Evolutionary conservation across 1,140 invertebrate genomes (phyloP), one percentile per base, ranked within the genome.

Genomic region (Limonius californicus): DNA sequence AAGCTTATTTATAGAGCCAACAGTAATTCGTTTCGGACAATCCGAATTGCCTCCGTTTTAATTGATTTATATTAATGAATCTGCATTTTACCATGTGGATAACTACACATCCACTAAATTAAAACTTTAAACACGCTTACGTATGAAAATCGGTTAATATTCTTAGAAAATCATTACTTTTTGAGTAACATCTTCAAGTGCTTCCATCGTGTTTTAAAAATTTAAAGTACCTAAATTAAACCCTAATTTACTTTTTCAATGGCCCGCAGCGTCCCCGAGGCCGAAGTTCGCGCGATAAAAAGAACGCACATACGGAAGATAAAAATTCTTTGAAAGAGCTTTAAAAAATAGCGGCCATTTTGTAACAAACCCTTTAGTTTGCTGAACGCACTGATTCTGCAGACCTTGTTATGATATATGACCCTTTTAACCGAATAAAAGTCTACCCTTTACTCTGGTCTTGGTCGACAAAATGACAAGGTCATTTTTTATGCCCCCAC

Each of bases 401-500:
- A 50, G 45, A 50, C 45, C 20, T 18, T 21, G 9, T n/a, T 50
- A 50, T 50, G 45, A 50, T 50, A 50, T 50, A 50, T 21, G 45
- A 50, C 45, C 45, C 45, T 50, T 50, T 50, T 50, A 50, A 50
- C 45, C 45, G 45, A 50, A 50, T 50, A 50, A 50, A 50, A 21
- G 45, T 50, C 45, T 50, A 50, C 45, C 45, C 45, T 50, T 50
- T 19, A 18, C 16, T 50, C 16, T 21, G 16, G 45, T 50, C 20
- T 50, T 50, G 16, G 16, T 21, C 45, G 45, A 50, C 45, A 50
- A 50, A 50, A 50, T 50, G 45, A 50, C 45, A 50, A 50, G 45
- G 45, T 50, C 16, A 21, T 50, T 50, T 50, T 50, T 50, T 50
- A 18, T 21, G 45, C 45, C 11, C 9, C 45, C 45, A 21, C 45